These are phyloP conservation scores for Drosophila takahashii DNA, from an alignment of 1,140 invertebrate genomes.

Conservation along the genomic window DNA sequence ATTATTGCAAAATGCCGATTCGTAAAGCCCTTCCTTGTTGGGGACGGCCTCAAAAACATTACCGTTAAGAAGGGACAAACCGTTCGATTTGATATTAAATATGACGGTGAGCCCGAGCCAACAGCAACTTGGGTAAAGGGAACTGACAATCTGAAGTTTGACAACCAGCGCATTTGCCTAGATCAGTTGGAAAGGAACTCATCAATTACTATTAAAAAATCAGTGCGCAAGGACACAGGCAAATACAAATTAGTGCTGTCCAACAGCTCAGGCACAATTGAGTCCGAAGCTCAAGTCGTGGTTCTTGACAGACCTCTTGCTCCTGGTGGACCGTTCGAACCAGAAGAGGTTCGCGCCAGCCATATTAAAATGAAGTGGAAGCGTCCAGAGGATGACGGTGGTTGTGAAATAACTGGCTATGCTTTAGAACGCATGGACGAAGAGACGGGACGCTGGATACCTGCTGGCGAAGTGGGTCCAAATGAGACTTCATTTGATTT, in stretches of 20 bases:
- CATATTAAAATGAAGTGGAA: conserved; percentile 98
- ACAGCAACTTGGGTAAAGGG: conserved; percentile 92
- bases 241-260: conserved; percentile 94
- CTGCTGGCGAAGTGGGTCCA: conserved; percentile 95
- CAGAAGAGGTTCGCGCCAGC: conserved; percentile 94
- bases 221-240: conserved; percentile 94
- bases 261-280: conserved; percentile 93
- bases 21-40: conserved; percentile 96
- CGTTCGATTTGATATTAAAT: conserved; percentile 95
- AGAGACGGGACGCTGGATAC: conserved; percentile 96
- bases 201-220: conserved; percentile 94
- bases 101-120: conserved; percentile 97
- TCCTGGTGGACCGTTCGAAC: conserved; percentile 93
- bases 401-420: conserved; percentile 97
- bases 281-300: conserved; percentile 93
- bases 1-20: conserved; percentile 98
- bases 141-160: conserved; percentile 90
- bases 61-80: conserved; percentile 97
- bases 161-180: conserved; percentile 90
- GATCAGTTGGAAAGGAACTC: conserved; percentile 96
- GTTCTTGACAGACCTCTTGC: conserved; percentile 95
- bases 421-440: conserved; percentile 98
- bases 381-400: conserved; percentile 96
- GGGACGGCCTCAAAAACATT: conserved; percentile 93
- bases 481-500: conserved; percentile 93